Base-by-base conservation (phyloP, 2,797 vertebrate species). In the Galago senegalensis region DNA sequence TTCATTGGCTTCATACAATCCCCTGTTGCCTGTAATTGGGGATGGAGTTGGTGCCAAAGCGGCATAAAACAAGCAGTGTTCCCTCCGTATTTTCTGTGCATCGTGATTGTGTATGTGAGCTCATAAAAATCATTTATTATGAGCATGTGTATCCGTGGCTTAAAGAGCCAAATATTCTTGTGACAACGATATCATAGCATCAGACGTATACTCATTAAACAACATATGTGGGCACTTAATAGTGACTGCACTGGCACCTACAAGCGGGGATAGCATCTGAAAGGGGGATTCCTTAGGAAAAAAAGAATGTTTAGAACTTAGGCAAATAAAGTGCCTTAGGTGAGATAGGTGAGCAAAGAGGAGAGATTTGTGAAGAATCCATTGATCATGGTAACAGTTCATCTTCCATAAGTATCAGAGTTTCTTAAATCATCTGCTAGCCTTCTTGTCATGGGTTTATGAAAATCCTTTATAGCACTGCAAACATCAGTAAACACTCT, bases 101-200 rank as follows among this genome's bases (percentile, higher is more conserved):
- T 97, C 79, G 40, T 88, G 80, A 29, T 65, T 96, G 82, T 97
- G 92, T 89, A 97, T 96, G 65, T 94, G 90, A 96, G 96, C 93
- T 93, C 93, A 97, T 96, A 97, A 97, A 97, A 93, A 63, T 93
- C 88, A 94, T 93, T 97, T 96, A 97, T 96, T 97, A 96, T 97
- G 93, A 97, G 92, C 81, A 96, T 95, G 83, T 97, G 95, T 96
- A 95, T 89, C 67, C 27, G n/a, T 96, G 75, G 93, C 87, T 93
- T 92, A 72, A 85, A 93, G 37, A 96, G 91, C 94, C 91, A 94
- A 46, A 60, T 94, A 67, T 94, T 97, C 95, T 97, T 96, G 84
- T 92, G 95, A 96, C 93, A 97, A 92, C 75, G 92, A 40, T 79
- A 65, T 83, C 89, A 96, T 88, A 93, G 87, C 85, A 93, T 97